A percentile compares a stretch with the other conserved stretches of the same genome.
Conservation (phyloP, 2,113 vertebrate species). For the Neogobius melanostomus region DNA sequence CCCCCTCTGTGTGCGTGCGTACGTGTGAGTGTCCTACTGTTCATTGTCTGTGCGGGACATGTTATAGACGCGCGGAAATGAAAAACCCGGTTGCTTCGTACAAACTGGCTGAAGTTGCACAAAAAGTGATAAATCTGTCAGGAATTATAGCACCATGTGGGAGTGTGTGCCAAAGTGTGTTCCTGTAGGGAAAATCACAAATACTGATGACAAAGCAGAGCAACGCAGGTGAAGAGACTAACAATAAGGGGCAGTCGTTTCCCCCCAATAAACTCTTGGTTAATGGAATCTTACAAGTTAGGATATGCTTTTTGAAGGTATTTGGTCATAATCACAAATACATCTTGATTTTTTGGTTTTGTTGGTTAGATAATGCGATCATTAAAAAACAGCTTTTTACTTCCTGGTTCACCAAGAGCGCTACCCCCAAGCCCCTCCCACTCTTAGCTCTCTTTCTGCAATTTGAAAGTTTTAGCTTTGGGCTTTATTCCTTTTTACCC, state of each 20-base stretch:
- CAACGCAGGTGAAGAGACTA: not conserved
- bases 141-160: conserved; percentile 28
- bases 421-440: too few species aligned
- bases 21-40: not conserved
- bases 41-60: conserved; percentile 8
- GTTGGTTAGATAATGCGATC: too few species aligned
- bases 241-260: not conserved
- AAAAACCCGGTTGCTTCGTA: conserved; percentile 42
- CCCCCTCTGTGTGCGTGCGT: conserved; percentile 16
- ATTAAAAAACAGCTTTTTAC: too few species aligned
- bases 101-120: conserved; percentile 62
- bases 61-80: conserved; percentile 48
- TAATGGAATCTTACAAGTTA: too few species aligned
- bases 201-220: not conserved
- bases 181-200: not conserved
- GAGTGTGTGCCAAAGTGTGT: not conserved
- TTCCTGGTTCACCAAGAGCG: too few species aligned
- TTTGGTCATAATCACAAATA: too few species aligned
- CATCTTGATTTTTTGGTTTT: too few species aligned
- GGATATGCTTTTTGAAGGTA: too few species aligned
- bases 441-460: too few species aligned
- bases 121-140: conserved; percentile 50
- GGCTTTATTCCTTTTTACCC: too few species aligned
- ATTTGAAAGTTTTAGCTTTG: too few species aligned
- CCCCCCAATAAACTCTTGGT: not conserved